A percentile compares a stretch with the other conserved stretches of the same genome.
Evolutionary conservation across 2,113 vertebrate species (phyloP).

Genomic region (Ranitomeya imitator): DNA sequence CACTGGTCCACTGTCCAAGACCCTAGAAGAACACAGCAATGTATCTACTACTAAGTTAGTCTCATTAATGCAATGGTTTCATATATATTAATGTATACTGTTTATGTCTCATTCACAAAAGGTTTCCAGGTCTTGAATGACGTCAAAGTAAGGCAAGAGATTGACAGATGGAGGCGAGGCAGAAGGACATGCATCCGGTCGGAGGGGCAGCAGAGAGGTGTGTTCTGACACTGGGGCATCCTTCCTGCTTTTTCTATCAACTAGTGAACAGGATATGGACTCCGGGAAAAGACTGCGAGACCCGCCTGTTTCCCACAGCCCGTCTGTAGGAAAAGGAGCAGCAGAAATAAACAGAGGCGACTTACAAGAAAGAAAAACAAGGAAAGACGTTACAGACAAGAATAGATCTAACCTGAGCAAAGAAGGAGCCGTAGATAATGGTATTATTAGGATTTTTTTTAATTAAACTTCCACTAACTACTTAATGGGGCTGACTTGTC

Average conservation of each 20-base stretch:
- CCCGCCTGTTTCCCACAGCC: slow-evolving; percentile 36
- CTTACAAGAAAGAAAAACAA: not conserved
- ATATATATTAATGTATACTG: not conserved
- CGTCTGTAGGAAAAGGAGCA: not conserved
- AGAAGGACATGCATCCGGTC: slow-evolving; percentile 26
- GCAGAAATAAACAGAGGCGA: slow-evolving; percentile 21
- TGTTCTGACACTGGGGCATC: slow-evolving; percentile 17
- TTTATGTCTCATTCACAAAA: not conserved
- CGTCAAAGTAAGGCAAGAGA: not conserved
- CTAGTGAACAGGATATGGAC: slow-evolving; percentile 13
- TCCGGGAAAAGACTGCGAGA: slow-evolving; percentile 14
- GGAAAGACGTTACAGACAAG: not conserved
- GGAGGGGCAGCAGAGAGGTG: slow-evolving; percentile 7
- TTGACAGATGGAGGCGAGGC: slow-evolving; percentile 11
- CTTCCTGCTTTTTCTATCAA: slow-evolving; percentile 46
- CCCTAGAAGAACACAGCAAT: not conserved
- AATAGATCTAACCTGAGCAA: not conserved
- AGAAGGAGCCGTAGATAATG: not conserved
- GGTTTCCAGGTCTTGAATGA: not conserved
- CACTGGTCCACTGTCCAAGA: not conserved
- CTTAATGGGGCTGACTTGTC: not conserved
- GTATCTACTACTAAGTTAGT: no score
- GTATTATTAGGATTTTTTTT: not conserved
- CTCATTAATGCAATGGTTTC: no score
- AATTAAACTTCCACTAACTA: not conserved